Evolutionary conservation across 2,113 vertebrate species (phyloP), one percentile per base, ranked within the genome.

Genomic region (Nyctereutes procyonoides): DNA sequence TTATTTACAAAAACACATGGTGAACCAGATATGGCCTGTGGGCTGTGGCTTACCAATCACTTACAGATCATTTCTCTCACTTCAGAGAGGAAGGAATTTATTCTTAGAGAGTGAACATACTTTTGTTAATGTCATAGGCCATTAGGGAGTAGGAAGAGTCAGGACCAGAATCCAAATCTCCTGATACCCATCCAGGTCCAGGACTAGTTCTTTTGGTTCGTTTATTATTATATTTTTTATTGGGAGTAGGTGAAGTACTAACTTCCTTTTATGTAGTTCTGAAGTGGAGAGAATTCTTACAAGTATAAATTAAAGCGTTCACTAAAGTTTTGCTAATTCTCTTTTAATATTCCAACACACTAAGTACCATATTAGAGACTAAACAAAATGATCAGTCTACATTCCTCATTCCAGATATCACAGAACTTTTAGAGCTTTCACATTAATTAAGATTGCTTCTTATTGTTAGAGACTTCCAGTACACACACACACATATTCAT

Each of bases 41-140:
- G 2, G 30, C 81, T 14, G 3, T 55, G 43, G 11, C 88, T 95
- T 88, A 35, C 51, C 56, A 69, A 0, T 38, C 32, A 0, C 1
- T 38, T 89, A 14, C 62, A 55, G 26, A 9, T 80, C 82, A 60
- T 94, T 58, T 63, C 30, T 20, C 35, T 67, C 56, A 53, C 88
- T 73, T 74, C 90, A 81, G n/a, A 89, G 79, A 48, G 0, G 4
- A 85, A 89, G 26, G 53, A 55, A 24, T 28, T 90, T 86, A 8
- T 22, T 56, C 38, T 76, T 60, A 60, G 16, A 95, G 51, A 84
- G n/a, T 30, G 26, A 58, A 53, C 22, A 55, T 43, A 26, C 26
- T 95, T 86, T 96, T 86, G 20, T 91, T 95, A 51, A 51, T 69
- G 69, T 62, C 89, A 73, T 8, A 3, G 81, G 74, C 38, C 65